A percentile compares a stretch with the other conserved stretches of the same genome.
Conservation (phyloP, 2,888 invertebrate genomes). For the Carpatolechia fugitivella region DNA sequence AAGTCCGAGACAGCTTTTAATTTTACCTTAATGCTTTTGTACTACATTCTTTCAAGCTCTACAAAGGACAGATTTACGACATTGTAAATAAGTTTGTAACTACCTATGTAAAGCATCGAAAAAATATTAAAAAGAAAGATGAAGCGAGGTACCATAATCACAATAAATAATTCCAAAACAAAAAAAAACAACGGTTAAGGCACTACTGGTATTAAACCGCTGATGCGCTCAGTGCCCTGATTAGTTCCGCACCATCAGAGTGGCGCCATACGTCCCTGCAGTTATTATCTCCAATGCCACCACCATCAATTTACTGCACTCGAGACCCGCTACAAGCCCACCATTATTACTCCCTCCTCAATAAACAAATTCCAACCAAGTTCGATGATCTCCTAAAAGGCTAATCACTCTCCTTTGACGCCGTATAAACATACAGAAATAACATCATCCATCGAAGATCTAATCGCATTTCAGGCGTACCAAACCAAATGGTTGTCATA, state of each 20-base stretch:
- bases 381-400: slow-evolving; percentile 47
- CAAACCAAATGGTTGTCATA: slow-evolving; percentile 54
- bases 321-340: slow-evolving; percentile 9
- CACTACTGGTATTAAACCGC: background rate
- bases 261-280: slow-evolving; percentile 15
- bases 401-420: slow-evolving; percentile 39
- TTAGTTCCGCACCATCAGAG: slow-evolving; percentile 3
- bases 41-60: background rate
- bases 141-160: background rate
- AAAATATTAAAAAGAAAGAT: background rate
- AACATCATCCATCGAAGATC: slow-evolving; percentile 43
- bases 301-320: slow-evolving; percentile 15
- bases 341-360: slow-evolving; percentile 23
- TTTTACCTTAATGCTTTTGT: slow-evolving; percentile 1
- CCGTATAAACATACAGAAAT: slow-evolving; percentile 46
- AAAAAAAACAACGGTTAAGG: too few relatives aligned
- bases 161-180: background rate
- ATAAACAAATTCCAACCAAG: slow-evolving; percentile 33
- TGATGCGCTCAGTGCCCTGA: background rate
- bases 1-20: background rate
- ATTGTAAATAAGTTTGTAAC: background rate
- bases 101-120: background rate
- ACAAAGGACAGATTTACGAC: background rate
- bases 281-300: slow-evolving; percentile 11
- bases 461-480: slow-evolving; percentile 43